Evolutionary conservation across 2,888 invertebrate species (phyloP), one percentile per base, ranked within the genome.

Genomic region (Harpagoxenus sublaevis): DNA sequence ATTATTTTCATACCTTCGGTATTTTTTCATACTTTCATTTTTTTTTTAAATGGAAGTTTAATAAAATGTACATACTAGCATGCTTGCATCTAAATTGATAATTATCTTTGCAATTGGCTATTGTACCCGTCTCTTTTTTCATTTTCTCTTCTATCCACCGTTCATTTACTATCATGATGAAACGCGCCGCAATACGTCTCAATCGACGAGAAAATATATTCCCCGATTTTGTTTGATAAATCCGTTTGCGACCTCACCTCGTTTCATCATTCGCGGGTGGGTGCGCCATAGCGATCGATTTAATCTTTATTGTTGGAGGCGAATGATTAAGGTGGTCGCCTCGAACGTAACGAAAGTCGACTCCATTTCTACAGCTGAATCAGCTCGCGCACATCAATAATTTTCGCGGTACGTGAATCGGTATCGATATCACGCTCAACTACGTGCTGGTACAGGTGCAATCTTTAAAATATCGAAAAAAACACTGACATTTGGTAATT

Each of bases 371-470:
- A 35, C 53, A 35, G 78, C 82, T 83, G 86, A 87, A 86, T 86
- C 83, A 84, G 77, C 70, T 82, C 75, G 84, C 45, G 79, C 66
- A 57, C 83, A 66, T 85, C 86, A 82, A 90, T 90, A 89, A 90
- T 87, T 88, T 87, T 74, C 60, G 45, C 23, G 18, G 62, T 71
- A 60, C 39, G 75, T 45, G 68, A 66, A 79, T 42, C 92, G 88
- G 90, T 91, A 92, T 87, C 89, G 90, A 87, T 90, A 90, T 91
- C 92, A 92, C 91, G 92, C 91, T 91, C 89, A 74, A n/a, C 85
- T 90, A 88, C 89, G 90, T 88, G 90, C 85, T 81, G 86, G 84
- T 86, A 23, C 70, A 73, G 63, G 53, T 70, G 83, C 77, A 83
- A 78, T 83, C 71, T 60, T 53, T 48, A 45, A 75, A 63, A 68